Conservation (phyloP, 2,888 invertebrate genomes). For the Arrhopalites spinosus region DNA sequence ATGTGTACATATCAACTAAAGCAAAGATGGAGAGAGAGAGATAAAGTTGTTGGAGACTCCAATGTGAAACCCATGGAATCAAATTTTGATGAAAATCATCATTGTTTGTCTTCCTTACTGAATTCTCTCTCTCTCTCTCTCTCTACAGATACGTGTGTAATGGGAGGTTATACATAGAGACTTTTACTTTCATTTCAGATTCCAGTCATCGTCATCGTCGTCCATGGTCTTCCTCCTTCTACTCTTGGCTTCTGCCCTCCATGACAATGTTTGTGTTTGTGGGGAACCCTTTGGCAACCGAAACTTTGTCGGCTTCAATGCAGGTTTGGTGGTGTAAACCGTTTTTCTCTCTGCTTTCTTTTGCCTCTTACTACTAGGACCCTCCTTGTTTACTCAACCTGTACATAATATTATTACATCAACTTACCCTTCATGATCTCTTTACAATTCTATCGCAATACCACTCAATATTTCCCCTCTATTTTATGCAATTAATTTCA, state of each 20-base stretch:
- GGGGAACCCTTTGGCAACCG: slow-evolving; percentile 48
- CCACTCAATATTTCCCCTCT: too few species aligned
- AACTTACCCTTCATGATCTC: too few species aligned
- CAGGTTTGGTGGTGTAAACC: slow-evolving; percentile 21
- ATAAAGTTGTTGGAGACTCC: neutral
- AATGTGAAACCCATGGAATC: neutral
- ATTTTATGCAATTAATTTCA: too few species aligned
- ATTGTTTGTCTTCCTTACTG: slow-evolving; percentile 11
- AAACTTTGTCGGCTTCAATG: slow-evolving; percentile 38
- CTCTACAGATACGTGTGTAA: too few species aligned
- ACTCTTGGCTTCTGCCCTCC: slow-evolving; percentile 25
- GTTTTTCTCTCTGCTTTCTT: neutral
- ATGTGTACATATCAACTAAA: neutral
- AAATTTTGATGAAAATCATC: slow-evolving; percentile 24
- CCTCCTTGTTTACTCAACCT: neutral
- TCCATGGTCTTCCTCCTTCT: neutral
- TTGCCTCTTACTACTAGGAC: neutral
- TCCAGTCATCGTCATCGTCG: slow-evolving; percentile 3
- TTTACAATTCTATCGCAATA: too few species aligned
- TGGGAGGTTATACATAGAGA: too few species aligned
- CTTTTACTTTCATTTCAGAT: neutral
- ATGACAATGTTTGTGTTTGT: slow-evolving; percentile 2
- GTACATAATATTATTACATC: neutral
- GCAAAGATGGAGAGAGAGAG: neutral
- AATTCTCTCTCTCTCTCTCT: neutral